Evolutionary conservation across 2,888 invertebrate species (phyloP).

Genomic region (Pyrgus malvae): DNA sequence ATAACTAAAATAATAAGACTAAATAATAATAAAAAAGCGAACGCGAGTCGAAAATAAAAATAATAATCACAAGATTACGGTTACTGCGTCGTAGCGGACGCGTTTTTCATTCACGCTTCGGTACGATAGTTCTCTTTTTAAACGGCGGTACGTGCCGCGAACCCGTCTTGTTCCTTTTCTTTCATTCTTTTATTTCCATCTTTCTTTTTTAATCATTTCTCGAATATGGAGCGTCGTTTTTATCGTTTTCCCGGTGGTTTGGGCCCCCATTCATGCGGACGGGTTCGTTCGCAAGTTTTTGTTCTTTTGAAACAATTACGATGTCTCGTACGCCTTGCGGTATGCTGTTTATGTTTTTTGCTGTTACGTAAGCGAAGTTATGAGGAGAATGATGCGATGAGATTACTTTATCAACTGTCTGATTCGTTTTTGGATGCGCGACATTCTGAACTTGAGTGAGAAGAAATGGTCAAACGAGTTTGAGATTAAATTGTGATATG

Average conservation of each 20-base stretch:
- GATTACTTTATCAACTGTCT: slow-evolving; percentile 38
- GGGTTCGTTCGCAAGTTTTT: slow-evolving; percentile 45
- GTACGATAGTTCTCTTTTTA: slow-evolving; percentile 79
- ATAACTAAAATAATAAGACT: slow-evolving; percentile 67
- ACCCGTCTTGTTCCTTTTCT: slow-evolving; percentile 61
- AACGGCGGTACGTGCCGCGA: slow-evolving; percentile 72
- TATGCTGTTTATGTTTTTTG: slow-evolving; percentile 54
- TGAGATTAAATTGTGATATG: not conserved
- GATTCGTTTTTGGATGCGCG: slow-evolving; percentile 13
- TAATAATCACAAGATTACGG: slow-evolving; percentile 78
- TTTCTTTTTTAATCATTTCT: slow-evolving; percentile 80
- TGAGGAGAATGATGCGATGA: slow-evolving; percentile 36
- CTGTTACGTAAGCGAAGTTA: slow-evolving; percentile 40
- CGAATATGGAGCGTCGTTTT: slow-evolving; percentile 79
- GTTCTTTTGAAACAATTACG: slow-evolving; percentile 65
- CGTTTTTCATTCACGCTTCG: slow-evolving; percentile 80
- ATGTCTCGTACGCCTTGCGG: slow-evolving; percentile 42
- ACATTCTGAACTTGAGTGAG: not conserved
- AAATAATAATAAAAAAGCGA: slow-evolving; percentile 71
- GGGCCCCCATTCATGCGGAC: slow-evolving; percentile 60
- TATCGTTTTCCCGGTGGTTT: slow-evolving; percentile 74
- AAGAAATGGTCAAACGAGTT: not conserved
- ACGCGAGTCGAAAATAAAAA: slow-evolving; percentile 68
- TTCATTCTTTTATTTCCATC: slow-evolving; percentile 47
- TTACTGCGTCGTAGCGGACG: slow-evolving; percentile 60